Conservation (phyloP, 2,797 vertebrate species). For the Lagodon rhomboides region DNA sequence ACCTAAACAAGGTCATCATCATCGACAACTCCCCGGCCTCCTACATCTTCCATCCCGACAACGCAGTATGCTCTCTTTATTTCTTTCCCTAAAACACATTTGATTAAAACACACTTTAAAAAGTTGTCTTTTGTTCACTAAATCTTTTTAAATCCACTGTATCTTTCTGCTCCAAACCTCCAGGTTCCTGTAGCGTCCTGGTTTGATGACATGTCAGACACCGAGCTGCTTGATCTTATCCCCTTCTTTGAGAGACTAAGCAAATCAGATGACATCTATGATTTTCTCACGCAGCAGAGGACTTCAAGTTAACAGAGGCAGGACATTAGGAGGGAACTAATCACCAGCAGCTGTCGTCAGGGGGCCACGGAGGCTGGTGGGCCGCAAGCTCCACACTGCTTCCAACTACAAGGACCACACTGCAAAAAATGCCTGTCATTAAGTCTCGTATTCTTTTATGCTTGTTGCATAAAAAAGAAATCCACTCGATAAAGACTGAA, state of each 20-base stretch:
- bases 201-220: constrained; percentile 98
- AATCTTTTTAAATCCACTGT: neutral
- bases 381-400: constrained; percentile 72
- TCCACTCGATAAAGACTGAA: constrained; percentile 18
- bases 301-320: constrained; percentile 89
- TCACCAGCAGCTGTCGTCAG: constrained; percentile 66
- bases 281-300: constrained; percentile 92
- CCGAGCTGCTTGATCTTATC: constrained; percentile 95
- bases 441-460: constrained; percentile 36
- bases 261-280: constrained; percentile 93
- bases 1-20: constrained; percentile 95
- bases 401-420: constrained; percentile 83
- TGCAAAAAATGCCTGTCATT: constrained; percentile 47
- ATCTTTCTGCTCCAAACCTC: neutral
- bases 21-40: constrained; percentile 98
- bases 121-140: neutral
- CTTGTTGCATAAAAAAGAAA: neutral
- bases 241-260: constrained; percentile 98
- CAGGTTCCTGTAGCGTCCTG: constrained; percentile 96
- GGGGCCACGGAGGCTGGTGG: constrained; percentile 82
- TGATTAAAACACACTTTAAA: no score
- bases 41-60: constrained; percentile 97
- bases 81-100: constrained; percentile 1
- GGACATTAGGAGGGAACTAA: constrained; percentile 33
- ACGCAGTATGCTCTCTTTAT: constrained; percentile 87